Base-by-base conservation (phyloP, 2,888 invertebrate species). In the Phanerotoma sp. region DNA sequence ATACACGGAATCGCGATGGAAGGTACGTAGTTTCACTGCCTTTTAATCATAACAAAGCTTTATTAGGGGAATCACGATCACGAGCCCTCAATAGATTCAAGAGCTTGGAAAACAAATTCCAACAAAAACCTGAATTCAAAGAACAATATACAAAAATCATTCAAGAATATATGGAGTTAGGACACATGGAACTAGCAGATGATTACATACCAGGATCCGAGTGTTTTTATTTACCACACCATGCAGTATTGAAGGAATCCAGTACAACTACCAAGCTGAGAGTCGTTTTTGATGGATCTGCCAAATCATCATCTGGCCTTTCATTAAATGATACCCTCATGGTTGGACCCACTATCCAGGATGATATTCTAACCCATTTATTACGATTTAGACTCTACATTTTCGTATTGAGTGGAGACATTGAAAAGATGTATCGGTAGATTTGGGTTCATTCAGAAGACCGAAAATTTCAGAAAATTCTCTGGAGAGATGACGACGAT, bases 221-320 rank as follows among this genome's bases (percentile, higher is more conserved):
- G 4, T 56, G 60, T 18, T 51, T 46, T 5, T 60, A 56, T 20
- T 35, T 61, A 11, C 62, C 64, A 7, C 63, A 65, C 32, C 64
- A 62, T 28, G 53, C 55, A 5, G 54, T 58, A 4, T 28, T 52
- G 4, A 58, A 54, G n/a, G 30, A 32, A 5, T 51, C 40, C n/a
- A 54, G 57, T 9, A 18, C 41, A 11, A 54, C 51, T 1, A 58
- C 54, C 4, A 57, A 58, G n/a, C 22, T 25, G 0, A 30, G 58
- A 11, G 50, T 55, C 1, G 52, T 58, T 3, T 55, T 55, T 40
- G 58, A 55, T 10, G 50, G 51, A 10, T 51, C 58, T 2, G 51
- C 54, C 20, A 9, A n/a, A 1, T 51, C 54, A 10, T 51, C 38
- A 35, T 37, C 58, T 4, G 54, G 58, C 2, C 10, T 38, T 9